A percentile compares a stretch with the other conserved stretches of the same genome.
Conservation (phyloP, 2,113 vertebrate species). For the Scopus umbretta region DNA sequence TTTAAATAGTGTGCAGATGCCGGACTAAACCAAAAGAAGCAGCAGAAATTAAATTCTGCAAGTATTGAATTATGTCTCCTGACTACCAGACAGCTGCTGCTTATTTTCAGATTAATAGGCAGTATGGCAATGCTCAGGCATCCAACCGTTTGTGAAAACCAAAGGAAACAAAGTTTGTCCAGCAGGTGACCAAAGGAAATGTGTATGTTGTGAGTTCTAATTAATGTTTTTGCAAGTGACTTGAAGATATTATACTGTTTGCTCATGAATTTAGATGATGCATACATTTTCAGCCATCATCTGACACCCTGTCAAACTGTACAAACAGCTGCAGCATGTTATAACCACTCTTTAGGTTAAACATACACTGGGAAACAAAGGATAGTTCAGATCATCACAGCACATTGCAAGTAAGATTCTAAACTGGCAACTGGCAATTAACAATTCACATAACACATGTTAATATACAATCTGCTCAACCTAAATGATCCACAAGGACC, state of each 20-base stretch:
- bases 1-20: neutral
- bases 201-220: neutral
- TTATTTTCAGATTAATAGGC: neutral
- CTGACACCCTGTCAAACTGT: neutral
- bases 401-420: neutral
- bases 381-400: neutral
- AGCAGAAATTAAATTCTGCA: neutral
- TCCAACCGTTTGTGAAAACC: neutral
- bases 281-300: neutral
- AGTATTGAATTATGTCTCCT: neutral
- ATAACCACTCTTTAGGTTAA: neutral
- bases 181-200: neutral
- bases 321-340: neutral
- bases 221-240: neutral
- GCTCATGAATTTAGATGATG: neutral
- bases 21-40: neutral
- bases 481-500: neutral
- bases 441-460: neutral
- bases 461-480: neutral
- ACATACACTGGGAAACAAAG: neutral
- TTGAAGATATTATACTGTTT: neutral
- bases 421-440: neutral
- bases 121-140: neutral
- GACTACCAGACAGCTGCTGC: neutral
- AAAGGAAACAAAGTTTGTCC: neutral